These are phyloP conservation scores for Platyura marginata DNA, from an alignment of 1,140 invertebrate genomes.

Conservation along the genomic window DNA sequence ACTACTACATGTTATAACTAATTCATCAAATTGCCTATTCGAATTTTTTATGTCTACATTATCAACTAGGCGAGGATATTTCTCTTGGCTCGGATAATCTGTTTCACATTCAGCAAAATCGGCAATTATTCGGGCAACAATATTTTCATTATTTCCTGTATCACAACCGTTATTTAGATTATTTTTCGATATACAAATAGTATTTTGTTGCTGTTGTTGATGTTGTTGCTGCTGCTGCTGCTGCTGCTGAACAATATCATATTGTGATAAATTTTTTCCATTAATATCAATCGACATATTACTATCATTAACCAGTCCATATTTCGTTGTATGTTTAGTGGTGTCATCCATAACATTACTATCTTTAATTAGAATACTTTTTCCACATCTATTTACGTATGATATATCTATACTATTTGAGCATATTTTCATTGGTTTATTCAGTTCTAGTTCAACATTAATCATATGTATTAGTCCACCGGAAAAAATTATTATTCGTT, in stretches of 20 bases:
- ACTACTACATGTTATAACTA: slow-evolving; percentile 8
- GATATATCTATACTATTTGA: not conserved
- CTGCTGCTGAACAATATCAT: not conserved
- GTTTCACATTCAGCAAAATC: slow-evolving; percentile 22
- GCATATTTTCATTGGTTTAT: not conserved
- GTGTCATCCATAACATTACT: not conserved
- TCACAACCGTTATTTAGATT: slow-evolving; percentile 7
- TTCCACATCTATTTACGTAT: not conserved
- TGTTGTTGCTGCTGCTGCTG: not conserved
- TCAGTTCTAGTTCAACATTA: slow-evolving; percentile 15
- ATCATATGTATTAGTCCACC: slow-evolving; percentile 24
- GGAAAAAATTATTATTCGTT: slow-evolving; percentile 18
- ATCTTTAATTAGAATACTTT: no score
- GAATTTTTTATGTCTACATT: not conserved
- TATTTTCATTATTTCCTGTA: slow-evolving; percentile 11
- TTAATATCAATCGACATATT: not conserved
- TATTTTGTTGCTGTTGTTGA: not conserved
- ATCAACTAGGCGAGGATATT: not conserved
- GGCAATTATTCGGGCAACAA: slow-evolving; percentile 19
- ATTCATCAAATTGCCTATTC: slow-evolving; percentile 7
- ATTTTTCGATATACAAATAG: not conserved
- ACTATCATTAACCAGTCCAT: not conserved
- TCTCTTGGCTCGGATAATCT: slow-evolving; percentile 8
- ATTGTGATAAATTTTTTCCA: not conserved
- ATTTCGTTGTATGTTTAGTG: not conserved